These are phyloP conservation scores for Euura lappo DNA, from an alignment of 1,140 invertebrate species.

Conservation along the genomic window DNA sequence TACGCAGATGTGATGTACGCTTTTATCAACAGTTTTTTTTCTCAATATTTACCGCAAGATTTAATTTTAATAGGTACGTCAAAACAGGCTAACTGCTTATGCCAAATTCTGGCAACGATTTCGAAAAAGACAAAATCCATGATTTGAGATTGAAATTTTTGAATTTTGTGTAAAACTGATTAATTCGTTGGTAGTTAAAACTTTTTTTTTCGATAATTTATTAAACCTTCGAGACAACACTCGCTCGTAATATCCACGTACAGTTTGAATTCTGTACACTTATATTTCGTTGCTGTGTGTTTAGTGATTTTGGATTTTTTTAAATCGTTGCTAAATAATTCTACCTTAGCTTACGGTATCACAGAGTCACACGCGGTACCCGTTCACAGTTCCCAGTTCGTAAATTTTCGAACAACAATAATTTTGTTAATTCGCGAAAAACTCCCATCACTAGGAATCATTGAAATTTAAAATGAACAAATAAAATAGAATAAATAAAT, in stretches of 20 bases:
- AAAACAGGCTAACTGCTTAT: slow-evolving; percentile 21
- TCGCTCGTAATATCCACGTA: too few relatives aligned
- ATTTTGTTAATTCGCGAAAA: too few relatives aligned
- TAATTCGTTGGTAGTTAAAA: too few relatives aligned
- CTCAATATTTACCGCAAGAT: slow-evolving; percentile 29
- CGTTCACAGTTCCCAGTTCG: slow-evolving; percentile 42
- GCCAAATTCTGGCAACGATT: slow-evolving; percentile 18
- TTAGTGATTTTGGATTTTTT: slow-evolving; percentile 12
- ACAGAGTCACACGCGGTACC: slow-evolving; percentile 58
- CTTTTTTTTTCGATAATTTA: too few relatives aligned
- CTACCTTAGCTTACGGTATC: slow-evolving; percentile 58
- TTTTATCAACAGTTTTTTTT: slow-evolving; percentile 34
- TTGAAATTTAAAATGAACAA: too few relatives aligned
- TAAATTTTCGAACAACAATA: slow-evolving; percentile 19
- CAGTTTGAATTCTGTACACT: too few relatives aligned
- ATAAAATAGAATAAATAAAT: too few relatives aligned
- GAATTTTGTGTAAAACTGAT: too few relatives aligned
- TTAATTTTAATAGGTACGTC: slow-evolving; percentile 24
- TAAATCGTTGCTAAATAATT: slow-evolving; percentile 52
- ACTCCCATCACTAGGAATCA: too few relatives aligned
- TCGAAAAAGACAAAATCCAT: slow-evolving; percentile 11
- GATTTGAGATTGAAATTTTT: background rate
- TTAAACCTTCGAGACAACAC: too few relatives aligned
- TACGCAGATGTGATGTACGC: slow-evolving; percentile 18
- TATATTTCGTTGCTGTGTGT: too few relatives aligned